Base-by-base conservation (phyloP, 2,113 vertebrate species). In the Garra rufa region DNA sequence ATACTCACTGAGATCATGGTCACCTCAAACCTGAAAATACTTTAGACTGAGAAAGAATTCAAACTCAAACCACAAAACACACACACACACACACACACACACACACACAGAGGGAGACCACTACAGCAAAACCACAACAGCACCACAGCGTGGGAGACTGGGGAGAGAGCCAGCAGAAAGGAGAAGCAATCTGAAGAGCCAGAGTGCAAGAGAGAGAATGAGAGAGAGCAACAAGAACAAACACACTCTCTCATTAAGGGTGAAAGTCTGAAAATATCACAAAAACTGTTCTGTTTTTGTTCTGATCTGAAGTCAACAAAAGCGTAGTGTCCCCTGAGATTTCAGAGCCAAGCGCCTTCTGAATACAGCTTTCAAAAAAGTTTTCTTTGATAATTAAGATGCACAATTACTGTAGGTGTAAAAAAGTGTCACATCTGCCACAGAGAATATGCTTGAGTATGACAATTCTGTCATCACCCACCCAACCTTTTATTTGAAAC, bases 111-210 rank as follows among this genome's bases (percentile, higher is more conserved):
- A 4, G 15, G 11, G 3, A 43, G 55, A 50, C 9, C 43, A 28
- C 61, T 63, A 50, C 24, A 81, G 61, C 17, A 46, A 67, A 80
- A 81, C 61, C 78, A 81, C 78, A 81, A 81, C 78, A 67, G 78
- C 61, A 81, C 78, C 78, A 78, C 43, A 84, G 61, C 30, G 30
- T 78, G 75, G 76, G 83, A 84, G 83, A 70, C 34, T 21, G 75
- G 19, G 30, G 71, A 70, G 44, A 52, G 19, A 55, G 21, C 48
- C 50, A 67, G 77, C 34, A 11, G 41, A 48, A 65, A 21, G 50
- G 21, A 43, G 21, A 59, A 63, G 24, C 17, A 63, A 41, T 21
- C 17, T 0, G 24, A 78, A 43, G 55, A 79, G 55, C 76, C 34
- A 26, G 21, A 43, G 57, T 14, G 57, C 34, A 63, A 63, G 26